Percentiles rank a stretch among this genome's conserved stretches.
phyloP scores from a whole-genome alignment of 2,888 invertebrate species.

The Scaptomyza cyrtandrae region DNA sequence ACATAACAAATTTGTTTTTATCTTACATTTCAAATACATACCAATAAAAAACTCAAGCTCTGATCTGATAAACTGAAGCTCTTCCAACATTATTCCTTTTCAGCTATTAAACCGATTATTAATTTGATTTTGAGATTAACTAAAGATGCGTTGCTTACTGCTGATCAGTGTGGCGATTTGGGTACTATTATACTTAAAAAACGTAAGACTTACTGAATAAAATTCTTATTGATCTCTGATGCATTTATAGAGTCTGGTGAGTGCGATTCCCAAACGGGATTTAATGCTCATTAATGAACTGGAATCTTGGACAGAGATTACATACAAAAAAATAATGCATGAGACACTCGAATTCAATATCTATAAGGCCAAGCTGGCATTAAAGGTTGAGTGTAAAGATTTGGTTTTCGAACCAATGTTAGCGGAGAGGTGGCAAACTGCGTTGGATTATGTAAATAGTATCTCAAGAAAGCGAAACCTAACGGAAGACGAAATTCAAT shows the following conservation, averaged over 20 bases:
- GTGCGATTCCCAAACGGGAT: neutral
- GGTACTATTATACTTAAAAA: neutral
- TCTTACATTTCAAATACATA: too few relatives aligned
- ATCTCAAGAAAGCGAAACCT: neutral
- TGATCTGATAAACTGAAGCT: neutral
- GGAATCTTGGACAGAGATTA: neutral
- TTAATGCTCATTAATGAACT: neutral
- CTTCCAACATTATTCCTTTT: neutral
- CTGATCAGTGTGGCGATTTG: neutral
- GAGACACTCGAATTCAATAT: neutral
- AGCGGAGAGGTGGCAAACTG: neutral
- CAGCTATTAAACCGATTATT: too few relatives aligned
- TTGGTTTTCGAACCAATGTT: neutral
- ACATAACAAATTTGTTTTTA: neutral
- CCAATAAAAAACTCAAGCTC: neutral
- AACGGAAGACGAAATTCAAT: neutral
- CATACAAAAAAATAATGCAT: neutral
- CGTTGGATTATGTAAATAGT: neutral
- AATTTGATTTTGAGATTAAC: neutral
- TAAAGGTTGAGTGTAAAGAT: neutral
- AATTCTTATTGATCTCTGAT: neutral
- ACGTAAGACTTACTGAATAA: neutral
- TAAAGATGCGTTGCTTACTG: slow-evolving; percentile 4
- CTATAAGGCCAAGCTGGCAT: neutral
- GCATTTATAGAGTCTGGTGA: neutral